Evolutionary conservation across 1,140 invertebrate species (phyloP), one percentile per base, ranked within the genome.

Genomic region (Aplysia californica): DNA sequence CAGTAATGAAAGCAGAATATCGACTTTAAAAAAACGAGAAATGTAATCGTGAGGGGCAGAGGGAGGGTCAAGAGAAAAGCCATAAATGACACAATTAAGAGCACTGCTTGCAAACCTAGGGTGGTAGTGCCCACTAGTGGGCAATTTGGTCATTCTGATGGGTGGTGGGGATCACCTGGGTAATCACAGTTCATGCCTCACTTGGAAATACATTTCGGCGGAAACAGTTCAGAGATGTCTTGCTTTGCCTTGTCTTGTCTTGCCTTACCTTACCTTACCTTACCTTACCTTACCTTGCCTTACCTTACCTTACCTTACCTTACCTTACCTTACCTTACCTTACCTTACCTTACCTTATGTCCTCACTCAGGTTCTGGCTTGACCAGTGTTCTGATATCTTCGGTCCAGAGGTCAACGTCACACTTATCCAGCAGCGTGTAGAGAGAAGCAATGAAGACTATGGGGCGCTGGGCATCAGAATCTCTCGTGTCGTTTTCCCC

Each of bases 351-450:
- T 23, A 29, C 10, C 10, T 61, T 61, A 23, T 58, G 78, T 39
- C 64, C 59, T 69, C 44, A 80, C 83, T 69, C 0, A 92, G 95
- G 31, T 97, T 95, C 87, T 97, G 94, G 80, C 91, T 94, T 38
- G 90, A 95, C 74, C 94, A 96, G 86, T 98, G 97, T 85, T 86
- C 88, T 41, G 96, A 97, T 90, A 93, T 98, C 61, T 98, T 92
- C 83, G 93, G 92, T 23, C 5, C 69, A 41, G 93, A 93, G 80
- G 95, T 93, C 82, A 91, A 93, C 84, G 75, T 82, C 15, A 75
- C 90, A 0, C 91, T 95, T 41, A 84, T 96, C 21, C 84, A 93
- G 31, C 83, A 90, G 3, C 93, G 91, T 31, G 92, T 95, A 2
- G 83, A 91, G 1, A 91, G 93, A 77, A 96, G 95, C 0, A 97